Base-by-base conservation (phyloP, 2,113 vertebrate genomes). In the Philantomba maxwellii region DNA sequence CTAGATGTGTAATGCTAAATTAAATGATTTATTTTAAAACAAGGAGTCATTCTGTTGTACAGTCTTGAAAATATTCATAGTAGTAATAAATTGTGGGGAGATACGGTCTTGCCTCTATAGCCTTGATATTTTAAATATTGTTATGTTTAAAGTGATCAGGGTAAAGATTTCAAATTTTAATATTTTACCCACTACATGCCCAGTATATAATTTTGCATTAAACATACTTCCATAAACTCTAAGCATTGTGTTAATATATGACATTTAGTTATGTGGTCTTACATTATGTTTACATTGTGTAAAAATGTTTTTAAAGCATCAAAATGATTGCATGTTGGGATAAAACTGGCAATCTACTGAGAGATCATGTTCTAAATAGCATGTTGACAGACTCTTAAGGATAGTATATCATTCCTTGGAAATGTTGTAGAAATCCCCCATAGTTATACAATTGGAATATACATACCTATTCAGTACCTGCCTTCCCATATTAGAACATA, bases 101-200 rank as follows among this genome's bases (percentile, higher is more conserved):
- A 64, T 82, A 15, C 58, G 4, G 33, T 86, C 3, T 39, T 96
- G 93, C 5, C 53, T 64, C 83, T 91, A 70, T 87, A 77, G 15
- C 26, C 39, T 92, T 96, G 26, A 45, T 83, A 83, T 96, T 91
- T 93, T 94, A 95, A 93, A 91, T 97, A 91, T 26, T 93, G n/a
- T 91, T 60, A 47, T 83, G 21, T 94, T 92, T 94, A 85, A 94
- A 94, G 62, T 95, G 64, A 86, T 60, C 11, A 94, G 53, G 17
- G 2, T 93, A 91, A 97, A 96, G 45, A 82, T 82, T 93, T 95
- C 75, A 96, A 89, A 77, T 43, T 89, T 91, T 17, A 95, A 0
- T 92, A 85, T 87, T 97, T 96, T 93, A 43, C 14, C n/a, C 33
- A 36, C 26, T 95, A 12, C 6, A 30, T 89, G 4, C 39, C 89